These are phyloP conservation scores for Scytalopus superciliaris DNA, from an alignment of 2,113 vertebrate species.

Conservation along the genomic window DNA sequence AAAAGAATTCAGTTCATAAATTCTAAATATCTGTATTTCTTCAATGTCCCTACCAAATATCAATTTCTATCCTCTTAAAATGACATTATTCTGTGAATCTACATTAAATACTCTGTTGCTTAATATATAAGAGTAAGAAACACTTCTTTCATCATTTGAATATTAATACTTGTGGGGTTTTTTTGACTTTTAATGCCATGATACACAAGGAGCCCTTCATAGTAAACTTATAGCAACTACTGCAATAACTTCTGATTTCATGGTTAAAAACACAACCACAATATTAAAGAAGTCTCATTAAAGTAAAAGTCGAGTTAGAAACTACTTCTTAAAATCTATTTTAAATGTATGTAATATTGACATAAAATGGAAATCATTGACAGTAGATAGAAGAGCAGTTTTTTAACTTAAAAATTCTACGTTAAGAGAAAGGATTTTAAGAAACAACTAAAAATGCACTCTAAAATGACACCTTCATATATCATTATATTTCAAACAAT, in stretches of 20 bases:
- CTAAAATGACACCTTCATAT: background rate
- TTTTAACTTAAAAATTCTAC: background rate
- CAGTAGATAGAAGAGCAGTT: background rate
- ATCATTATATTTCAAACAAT: background rate
- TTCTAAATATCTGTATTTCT: background rate
- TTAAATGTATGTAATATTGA: background rate
- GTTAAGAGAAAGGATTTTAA: background rate
- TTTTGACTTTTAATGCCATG: background rate
- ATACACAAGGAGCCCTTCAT: background rate
- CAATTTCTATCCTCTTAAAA: background rate
- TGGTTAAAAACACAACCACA: background rate
- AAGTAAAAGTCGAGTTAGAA: background rate
- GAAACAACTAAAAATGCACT: background rate
- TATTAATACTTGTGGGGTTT: too few relatives aligned
- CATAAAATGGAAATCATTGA: background rate
- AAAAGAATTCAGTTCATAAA: background rate
- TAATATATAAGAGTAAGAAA: background rate
- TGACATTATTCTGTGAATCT: background rate
- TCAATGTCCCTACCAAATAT: background rate
- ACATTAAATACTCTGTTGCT: background rate
- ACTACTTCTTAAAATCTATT: background rate
- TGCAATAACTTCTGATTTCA: background rate
- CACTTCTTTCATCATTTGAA: background rate
- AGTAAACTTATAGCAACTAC: background rate
- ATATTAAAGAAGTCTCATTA: background rate